These are phyloP conservation scores for Diachasmimorpha longicaudata DNA, from an alignment of 1,140 invertebrate species.

Conservation along the genomic window DNA sequence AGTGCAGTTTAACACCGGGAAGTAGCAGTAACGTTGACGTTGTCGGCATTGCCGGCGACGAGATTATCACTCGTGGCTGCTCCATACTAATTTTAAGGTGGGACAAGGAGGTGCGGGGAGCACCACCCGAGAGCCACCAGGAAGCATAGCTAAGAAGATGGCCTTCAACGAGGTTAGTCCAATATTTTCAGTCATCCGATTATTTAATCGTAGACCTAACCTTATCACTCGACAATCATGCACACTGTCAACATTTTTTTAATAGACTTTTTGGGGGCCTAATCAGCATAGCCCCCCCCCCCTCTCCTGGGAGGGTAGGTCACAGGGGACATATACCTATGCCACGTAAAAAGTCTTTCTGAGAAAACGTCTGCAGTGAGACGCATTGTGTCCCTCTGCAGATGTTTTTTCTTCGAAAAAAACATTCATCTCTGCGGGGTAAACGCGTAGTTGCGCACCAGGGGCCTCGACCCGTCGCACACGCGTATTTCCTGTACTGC, in stretches of 20 bases:
- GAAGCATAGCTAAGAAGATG: constrained; percentile 61
- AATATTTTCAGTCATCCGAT: not conserved
- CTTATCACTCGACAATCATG: constrained; percentile 42
- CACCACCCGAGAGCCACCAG: constrained; percentile 48
- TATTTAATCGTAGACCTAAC: constrained; percentile 34
- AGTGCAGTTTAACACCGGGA: constrained; percentile 16
- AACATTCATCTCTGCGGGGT: not conserved
- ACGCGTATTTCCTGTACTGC: not conserved
- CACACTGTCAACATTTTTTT: constrained; percentile 42
- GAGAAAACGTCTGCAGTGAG: not conserved
- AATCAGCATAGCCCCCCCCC: too few species aligned
- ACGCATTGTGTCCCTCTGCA: not conserved
- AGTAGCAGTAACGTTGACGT: constrained; percentile 22
- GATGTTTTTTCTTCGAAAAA: not conserved
- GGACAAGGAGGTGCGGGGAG: constrained; percentile 58
- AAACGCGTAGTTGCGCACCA: not conserved
- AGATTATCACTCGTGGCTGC: not conserved
- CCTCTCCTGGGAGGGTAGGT: not conserved
- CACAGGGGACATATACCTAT: not conserved
- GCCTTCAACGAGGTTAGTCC: constrained; percentile 60
- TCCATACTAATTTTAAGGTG: constrained; percentile 34
- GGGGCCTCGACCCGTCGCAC: not conserved
- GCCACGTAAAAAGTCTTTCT: not conserved
- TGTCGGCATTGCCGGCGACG: constrained; percentile 6
- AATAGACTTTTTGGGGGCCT: too few species aligned